These are phyloP conservation scores for Drosophila colorata DNA, from an alignment of 2,888 invertebrate species.

Conservation along the genomic window DNA sequence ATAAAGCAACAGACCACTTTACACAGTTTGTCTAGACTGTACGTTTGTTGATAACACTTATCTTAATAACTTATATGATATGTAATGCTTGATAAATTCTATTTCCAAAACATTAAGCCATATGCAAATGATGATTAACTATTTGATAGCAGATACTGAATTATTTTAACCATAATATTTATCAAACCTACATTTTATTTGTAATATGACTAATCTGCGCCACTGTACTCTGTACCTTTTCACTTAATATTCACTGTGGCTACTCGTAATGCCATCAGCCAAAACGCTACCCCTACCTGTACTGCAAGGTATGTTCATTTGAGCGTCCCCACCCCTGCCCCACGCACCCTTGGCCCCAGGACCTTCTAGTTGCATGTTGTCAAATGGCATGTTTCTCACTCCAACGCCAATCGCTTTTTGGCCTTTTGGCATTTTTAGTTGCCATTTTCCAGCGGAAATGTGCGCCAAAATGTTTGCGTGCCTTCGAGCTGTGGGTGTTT, in stretches of 20 bases:
- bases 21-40: too few species aligned
- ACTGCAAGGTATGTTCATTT: slow-evolving; percentile 22
- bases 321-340: too few species aligned
- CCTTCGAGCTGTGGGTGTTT: slow-evolving; percentile 14
- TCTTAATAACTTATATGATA: too few species aligned
- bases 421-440: slow-evolving; percentile 68
- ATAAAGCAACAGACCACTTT: too few species aligned
- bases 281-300: slow-evolving; percentile 22
- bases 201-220: neutral
- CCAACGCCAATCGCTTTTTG: slow-evolving; percentile 30
- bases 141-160: too few species aligned
- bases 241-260: slow-evolving; percentile 17
- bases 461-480: slow-evolving; percentile 76
- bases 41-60: too few species aligned
- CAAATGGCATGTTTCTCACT: slow-evolving; percentile 45
- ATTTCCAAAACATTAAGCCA: too few species aligned
- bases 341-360: slow-evolving; percentile 7
- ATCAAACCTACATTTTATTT: too few species aligned
- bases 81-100: too few species aligned
- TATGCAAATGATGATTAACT: too few species aligned
- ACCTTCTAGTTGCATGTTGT: slow-evolving; percentile 44
- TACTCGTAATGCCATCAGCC: slow-evolving; percentile 21
- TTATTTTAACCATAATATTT: too few species aligned
- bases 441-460: slow-evolving; percentile 72
- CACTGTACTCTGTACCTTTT: slow-evolving; percentile 27